These are phyloP conservation scores for Caenorhabditis sp. DNA, from an alignment of 2,888 invertebrate species.

Conservation along the genomic window DNA sequence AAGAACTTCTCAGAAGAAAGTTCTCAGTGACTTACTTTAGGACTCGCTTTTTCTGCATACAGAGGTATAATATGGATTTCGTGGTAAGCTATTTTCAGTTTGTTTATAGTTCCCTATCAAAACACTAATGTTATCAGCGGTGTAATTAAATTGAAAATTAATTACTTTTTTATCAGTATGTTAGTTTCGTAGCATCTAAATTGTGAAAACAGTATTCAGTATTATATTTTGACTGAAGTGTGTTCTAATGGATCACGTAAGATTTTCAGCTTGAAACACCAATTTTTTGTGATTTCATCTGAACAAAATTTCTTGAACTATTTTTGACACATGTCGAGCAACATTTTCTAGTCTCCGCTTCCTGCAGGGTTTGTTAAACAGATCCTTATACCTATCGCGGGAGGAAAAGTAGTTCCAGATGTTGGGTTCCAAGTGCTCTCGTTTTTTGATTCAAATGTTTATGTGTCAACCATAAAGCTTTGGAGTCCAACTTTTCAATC, in stretches of 20 bases:
- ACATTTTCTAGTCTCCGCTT: not conserved
- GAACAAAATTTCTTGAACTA: not conserved
- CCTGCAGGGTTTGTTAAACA: not conserved
- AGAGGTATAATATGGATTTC: slow-evolving; percentile 1
- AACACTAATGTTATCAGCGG: not conserved
- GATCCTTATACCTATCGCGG: not conserved
- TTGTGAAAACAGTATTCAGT: no score
- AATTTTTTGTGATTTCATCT: no score
- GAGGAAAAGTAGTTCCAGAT: slow-evolving; percentile 31
- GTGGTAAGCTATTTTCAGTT: slow-evolving; percentile 18
- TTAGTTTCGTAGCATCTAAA: no score
- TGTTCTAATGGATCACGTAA: no score
- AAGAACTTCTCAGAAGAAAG: not conserved
- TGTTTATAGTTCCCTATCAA: not conserved
- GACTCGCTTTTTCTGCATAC: not conserved
- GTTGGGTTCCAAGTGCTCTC: slow-evolving; percentile 19
- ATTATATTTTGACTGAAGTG: no score
- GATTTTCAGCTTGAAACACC: no score
- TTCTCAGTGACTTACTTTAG: not conserved
- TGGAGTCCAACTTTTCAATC: no score
- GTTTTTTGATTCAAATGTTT: not conserved
- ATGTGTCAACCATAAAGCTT: no score
- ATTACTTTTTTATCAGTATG: no score
- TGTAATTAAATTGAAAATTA: no score
- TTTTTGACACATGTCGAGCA: not conserved